A percentile compares a stretch with the other conserved stretches of the same genome.
Conservation (phyloP, 2,888 invertebrate genomes). For the Taenaris catops region DNA sequence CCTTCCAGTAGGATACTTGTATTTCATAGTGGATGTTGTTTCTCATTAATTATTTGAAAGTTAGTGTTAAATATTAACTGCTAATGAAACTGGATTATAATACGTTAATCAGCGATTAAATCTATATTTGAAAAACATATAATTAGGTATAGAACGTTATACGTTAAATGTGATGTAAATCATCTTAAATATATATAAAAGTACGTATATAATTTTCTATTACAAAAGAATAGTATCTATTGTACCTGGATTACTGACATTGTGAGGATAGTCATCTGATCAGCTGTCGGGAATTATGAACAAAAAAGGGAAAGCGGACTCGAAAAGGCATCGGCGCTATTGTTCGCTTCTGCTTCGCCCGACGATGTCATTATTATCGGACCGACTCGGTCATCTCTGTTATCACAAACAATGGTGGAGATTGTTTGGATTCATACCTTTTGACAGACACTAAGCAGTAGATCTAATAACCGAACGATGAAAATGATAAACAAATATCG, state of each 20-base stretch:
- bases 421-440: conserved; percentile 42
- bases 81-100: too few relatives aligned
- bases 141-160: too few relatives aligned
- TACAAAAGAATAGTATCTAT: conserved; percentile 17
- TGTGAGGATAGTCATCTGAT: conserved; percentile 15
- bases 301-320: conserved; percentile 66
- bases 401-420: conserved; percentile 46
- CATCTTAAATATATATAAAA: too few relatives aligned
- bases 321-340: conserved; percentile 51
- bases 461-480: conserved; percentile 16
- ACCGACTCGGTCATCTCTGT: conserved; percentile 35
- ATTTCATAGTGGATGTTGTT: too few relatives aligned
- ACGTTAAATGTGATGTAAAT: too few relatives aligned
- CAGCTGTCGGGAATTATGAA: conserved; percentile 30
- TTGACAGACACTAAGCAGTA: conserved; percentile 17
- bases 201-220: conserved; percentile 9
- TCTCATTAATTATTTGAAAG: too few relatives aligned
- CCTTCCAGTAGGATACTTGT: too few relatives aligned
- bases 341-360: conserved; percentile 56
- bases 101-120: too few relatives aligned
- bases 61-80: too few relatives aligned
- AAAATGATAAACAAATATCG: conserved; percentile 15
- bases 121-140: too few relatives aligned
- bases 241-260: conserved; percentile 17
- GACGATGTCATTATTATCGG: conserved; percentile 51